Base-by-base conservation (phyloP, 2,113 vertebrate species). In the Oncorhynchus masou region DNA sequence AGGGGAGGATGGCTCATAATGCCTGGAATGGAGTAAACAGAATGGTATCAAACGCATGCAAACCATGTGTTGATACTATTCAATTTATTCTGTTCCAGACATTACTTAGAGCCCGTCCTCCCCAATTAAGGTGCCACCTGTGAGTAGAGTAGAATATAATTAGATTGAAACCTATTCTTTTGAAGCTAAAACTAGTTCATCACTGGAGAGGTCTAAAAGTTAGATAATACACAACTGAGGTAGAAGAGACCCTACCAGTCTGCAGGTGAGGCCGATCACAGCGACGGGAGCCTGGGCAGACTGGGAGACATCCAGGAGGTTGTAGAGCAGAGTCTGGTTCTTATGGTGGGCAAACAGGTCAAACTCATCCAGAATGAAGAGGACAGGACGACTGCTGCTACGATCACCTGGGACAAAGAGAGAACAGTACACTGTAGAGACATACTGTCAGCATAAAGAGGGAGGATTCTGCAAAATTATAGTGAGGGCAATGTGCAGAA, bases 281-380 rank as follows among this genome's bases (percentile, higher is more conserved):
- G 96, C 95, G 3, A 99, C 31, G 0, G 98, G 98, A 7, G 96
- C 93, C 93, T 99, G 97, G 4, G 97, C 96, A 0, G 97, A 97
- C 90, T 99, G 97, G 57, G 98, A 97, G 57, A 97, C 90, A 12
- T 99, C 98, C 0, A 99, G 93, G 71, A 99, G 96, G 88, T 98
- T 99, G 86, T 99, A 99, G 22, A 99, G 96, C 64, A 99, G 92
- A 0, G 96, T 97, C 88, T 99, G 98, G 60, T 98, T 99, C 93
- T 97, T 98, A 86, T 99, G 98, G 86, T 98, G 95, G 31, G 96
- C 94, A 82, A 99, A 99, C 73, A 99, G 91, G 91, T 99, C 97
- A 70, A 99, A 99, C 83, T 99, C 98, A 79, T 99, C 98, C 90
- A 99, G 89, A 5, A 97, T 62, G 80, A 99, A 99, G 70, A 99